phyloP scores from a whole-genome alignment of 2,797 vertebrate species.

The Saxicola maurus region DNA sequence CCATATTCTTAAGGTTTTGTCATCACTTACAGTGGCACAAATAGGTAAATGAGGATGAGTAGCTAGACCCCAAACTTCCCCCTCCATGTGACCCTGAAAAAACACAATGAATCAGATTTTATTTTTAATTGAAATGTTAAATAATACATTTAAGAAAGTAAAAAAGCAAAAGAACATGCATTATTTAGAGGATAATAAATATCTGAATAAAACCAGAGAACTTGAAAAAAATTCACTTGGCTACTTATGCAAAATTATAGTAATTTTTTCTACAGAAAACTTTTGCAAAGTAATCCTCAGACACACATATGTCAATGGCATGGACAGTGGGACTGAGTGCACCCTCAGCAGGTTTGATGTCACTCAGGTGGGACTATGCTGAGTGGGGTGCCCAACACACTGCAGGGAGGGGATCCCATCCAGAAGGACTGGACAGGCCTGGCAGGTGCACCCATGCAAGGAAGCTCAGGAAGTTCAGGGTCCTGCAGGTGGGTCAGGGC shows the following conservation, averaged over 20 bases:
- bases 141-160: background rate
- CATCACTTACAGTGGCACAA: constrained; percentile 97
- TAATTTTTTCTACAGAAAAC: background rate
- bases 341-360: background rate
- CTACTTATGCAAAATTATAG: background rate
- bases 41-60: constrained; percentile 96
- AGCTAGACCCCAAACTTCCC: constrained; percentile 96
- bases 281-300: background rate
- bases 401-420: background rate
- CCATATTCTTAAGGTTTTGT: constrained; percentile 98
- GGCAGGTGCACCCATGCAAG: background rate
- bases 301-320: background rate
- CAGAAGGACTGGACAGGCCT: background rate
- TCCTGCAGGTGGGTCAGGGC: background rate
- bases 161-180: background rate
- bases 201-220: background rate
- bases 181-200: background rate
- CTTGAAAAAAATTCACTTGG: background rate
- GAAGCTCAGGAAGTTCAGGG: background rate
- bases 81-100: constrained; percentile 96
- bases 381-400: background rate
- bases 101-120: background rate
- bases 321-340: accelerated
- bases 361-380: too few relatives aligned
- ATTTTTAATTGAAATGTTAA: background rate